Evolutionary conservation across 1,140 invertebrate genomes (phyloP).

Genomic region (Elysia chlorotica): DNA sequence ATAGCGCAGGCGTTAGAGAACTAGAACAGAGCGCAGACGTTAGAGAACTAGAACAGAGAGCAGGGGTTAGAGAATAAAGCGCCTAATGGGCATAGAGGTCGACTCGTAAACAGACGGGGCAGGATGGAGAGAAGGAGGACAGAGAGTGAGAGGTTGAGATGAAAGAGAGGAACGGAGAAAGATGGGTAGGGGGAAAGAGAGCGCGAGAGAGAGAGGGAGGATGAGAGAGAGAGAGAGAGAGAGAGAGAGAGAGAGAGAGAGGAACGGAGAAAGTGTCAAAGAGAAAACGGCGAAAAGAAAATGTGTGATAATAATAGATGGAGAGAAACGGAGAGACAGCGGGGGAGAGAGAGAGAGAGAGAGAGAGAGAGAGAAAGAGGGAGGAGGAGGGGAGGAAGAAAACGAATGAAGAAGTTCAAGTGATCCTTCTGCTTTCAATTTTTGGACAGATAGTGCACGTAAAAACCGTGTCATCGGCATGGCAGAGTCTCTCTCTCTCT

Average conservation of each 20-base stretch:
- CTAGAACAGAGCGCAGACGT: too few relatives aligned
- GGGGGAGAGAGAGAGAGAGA: background rate
- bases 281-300: background rate
- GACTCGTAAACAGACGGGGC: background rate
- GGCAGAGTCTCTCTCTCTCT: slow-evolving; percentile 6
- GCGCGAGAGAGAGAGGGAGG: background rate
- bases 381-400: background rate
- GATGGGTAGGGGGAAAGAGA: background rate
- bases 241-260: background rate
- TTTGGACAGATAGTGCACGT: too few relatives aligned
- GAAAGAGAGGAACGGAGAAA: background rate
- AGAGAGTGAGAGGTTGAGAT: background rate
- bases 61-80: too few relatives aligned
- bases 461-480: too few relatives aligned
- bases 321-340: background rate
- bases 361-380: background rate
- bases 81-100: too few relatives aligned
- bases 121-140: background rate
- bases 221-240: background rate
- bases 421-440: too few relatives aligned
- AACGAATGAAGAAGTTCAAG: too few relatives aligned
- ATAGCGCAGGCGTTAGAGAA: too few relatives aligned
- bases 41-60: too few relatives aligned
- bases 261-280: background rate
- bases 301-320: background rate